These are phyloP conservation scores for Scyliorhinus canicula DNA, from an alignment of 2,797 vertebrate genomes.

Conservation along the genomic window DNA sequence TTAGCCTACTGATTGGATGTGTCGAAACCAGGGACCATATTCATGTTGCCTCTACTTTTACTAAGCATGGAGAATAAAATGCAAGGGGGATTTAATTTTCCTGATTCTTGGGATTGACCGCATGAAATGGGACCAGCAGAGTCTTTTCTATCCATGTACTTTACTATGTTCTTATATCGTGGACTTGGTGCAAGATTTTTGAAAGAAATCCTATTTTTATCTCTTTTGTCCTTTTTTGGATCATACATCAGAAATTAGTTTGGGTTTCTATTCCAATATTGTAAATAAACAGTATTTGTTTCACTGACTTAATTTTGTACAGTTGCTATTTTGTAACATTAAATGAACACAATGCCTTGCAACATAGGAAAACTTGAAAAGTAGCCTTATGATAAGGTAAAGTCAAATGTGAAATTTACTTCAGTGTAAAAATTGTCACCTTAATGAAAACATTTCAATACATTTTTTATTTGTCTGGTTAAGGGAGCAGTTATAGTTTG, in stretches of 20 bases:
- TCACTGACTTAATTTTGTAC: background rate
- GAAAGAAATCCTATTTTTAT: background rate
- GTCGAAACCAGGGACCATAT: background rate
- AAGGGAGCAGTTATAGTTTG: background rate
- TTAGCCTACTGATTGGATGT: background rate
- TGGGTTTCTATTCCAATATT: background rate
- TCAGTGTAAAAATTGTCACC: background rate
- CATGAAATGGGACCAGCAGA: background rate
- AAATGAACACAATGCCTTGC: background rate
- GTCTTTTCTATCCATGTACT: background rate
- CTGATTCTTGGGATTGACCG: background rate
- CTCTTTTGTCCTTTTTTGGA: background rate
- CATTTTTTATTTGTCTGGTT: background rate
- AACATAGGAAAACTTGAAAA: conserved; percentile 3
- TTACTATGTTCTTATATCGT: background rate
- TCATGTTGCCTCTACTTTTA: background rate
- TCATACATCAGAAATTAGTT: background rate
- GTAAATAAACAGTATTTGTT: background rate
- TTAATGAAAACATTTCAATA: background rate
- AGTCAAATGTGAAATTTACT: background rate
- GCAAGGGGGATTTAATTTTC: background rate
- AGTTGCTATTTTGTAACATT: background rate
- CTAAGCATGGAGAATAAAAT: background rate
- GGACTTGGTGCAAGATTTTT: background rate
- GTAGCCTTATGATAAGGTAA: background rate